Percentiles rank a stretch among this genome's conserved stretches.
These are phyloP conservation scores for Mastomys coucha DNA, from an alignment of 2,113 vertebrate species.

Conservation along the genomic window DNA sequence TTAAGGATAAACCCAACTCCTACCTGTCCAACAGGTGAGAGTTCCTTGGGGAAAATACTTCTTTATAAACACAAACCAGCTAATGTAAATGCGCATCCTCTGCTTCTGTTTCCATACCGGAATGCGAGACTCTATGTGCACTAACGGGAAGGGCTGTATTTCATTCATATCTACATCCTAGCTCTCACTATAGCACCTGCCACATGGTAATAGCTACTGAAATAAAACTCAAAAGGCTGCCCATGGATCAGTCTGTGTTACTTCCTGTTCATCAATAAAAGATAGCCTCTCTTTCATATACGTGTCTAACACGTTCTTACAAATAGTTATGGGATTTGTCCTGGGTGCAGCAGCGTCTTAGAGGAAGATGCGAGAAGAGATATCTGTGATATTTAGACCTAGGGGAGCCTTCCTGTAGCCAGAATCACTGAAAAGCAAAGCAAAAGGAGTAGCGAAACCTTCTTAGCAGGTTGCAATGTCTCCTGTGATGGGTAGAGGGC, in stretches of 20 bases:
- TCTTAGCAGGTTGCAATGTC: slow-evolving; percentile 35
- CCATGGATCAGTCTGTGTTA: background rate
- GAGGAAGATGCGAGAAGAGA: background rate
- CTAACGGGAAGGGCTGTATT: background rate
- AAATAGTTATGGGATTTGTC: background rate
- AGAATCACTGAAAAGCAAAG: background rate
- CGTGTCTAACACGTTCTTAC: background rate
- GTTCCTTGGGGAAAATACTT: background rate
- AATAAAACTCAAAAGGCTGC: slow-evolving; percentile 22
- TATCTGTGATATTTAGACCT: background rate
- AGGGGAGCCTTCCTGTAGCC: background rate
- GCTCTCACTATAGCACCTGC: background rate
- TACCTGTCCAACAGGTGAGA: background rate
- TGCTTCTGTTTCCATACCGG: background rate
- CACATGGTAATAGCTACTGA: background rate
- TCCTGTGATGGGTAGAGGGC: slow-evolving; percentile 51
- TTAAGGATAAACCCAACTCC: background rate
- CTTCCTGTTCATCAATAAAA: background rate
- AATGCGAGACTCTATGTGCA: background rate
- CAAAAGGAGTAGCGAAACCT: background rate
- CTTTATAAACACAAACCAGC: background rate
- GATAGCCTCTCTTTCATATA: background rate
- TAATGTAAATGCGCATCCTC: background rate
- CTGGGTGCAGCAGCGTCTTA: background rate
- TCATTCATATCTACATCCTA: background rate